Evolutionary conservation across 2,797 vertebrate genomes (phyloP).

Genomic region (Neosilurus mollespiculum): DNA sequence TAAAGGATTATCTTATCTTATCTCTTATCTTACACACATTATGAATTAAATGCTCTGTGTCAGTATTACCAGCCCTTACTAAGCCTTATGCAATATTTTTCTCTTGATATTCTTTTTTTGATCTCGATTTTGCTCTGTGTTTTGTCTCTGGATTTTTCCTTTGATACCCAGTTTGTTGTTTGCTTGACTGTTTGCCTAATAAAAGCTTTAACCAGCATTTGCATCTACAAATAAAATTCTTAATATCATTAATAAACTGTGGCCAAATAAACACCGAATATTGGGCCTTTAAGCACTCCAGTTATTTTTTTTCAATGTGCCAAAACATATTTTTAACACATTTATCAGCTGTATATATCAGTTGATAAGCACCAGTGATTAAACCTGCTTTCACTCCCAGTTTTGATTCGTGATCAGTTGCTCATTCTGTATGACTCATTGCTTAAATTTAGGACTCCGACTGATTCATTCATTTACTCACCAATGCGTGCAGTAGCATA

Average conservation of each 20-base stretch:
- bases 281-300: background rate
- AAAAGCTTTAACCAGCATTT: no score
- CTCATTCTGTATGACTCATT: constrained; percentile 29
- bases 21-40: no score
- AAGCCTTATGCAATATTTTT: no score
- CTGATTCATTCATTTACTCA: constrained; percentile 34
- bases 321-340: background rate
- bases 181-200: no score
- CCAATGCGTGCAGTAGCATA: constrained; percentile 6
- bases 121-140: no score
- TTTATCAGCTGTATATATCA: background rate
- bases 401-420: background rate
- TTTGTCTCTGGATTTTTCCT: no score
- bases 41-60: no score
- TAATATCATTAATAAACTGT: background rate
- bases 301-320: background rate
- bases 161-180: no score
- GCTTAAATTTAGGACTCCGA: constrained; percentile 27
- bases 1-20: no score
- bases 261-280: background rate
- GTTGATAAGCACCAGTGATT: constrained; percentile 11
- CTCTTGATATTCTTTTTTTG: no score
- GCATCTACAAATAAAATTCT: no score
- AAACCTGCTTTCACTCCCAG: constrained; percentile 20
- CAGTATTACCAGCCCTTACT: no score